These are phyloP conservation scores for Pangasius krempfi DNA, from an alignment of 2,797 vertebrate genomes.

Conservation along the genomic window DNA sequence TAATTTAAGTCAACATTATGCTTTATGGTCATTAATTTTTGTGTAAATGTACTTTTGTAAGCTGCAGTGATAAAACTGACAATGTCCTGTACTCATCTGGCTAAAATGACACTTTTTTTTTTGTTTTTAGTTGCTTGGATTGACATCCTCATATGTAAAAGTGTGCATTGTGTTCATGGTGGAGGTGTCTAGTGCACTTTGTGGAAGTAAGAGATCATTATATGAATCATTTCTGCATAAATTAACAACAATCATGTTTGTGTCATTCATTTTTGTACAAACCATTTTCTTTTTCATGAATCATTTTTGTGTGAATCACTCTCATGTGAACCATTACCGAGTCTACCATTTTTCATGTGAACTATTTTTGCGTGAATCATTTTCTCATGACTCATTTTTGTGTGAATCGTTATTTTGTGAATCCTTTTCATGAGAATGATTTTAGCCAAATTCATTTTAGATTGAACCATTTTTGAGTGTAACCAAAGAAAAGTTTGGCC, in stretches of 20 bases:
- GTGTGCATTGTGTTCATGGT: neutral
- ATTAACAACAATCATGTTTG: neutral
- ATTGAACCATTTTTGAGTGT: neutral
- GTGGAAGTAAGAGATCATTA: neutral
- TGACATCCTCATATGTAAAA: neutral
- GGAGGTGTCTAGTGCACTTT: neutral
- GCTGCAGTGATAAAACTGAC: neutral
- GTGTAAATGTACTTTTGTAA: neutral
- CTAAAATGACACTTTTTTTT: neutral
- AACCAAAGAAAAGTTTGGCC: no score
- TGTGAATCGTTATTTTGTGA: neutral
- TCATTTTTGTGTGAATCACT: neutral
- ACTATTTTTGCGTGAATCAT: neutral
- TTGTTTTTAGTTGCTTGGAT: neutral
- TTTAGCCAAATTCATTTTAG: neutral
- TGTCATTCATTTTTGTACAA: neutral
- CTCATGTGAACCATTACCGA: neutral
- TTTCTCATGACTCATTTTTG: neutral
- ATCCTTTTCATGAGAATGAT: neutral
- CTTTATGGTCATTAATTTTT: neutral
- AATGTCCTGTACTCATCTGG: neutral
- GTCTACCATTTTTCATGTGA: neutral
- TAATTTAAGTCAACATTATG: neutral
- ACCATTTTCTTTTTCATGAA: neutral
- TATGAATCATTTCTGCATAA: neutral